A percentile compares a stretch with the other conserved stretches of the same genome.
phyloP scores from a whole-genome alignment of 1,140 invertebrate genomes.

The Maconellicoccus hirsutus region DNA sequence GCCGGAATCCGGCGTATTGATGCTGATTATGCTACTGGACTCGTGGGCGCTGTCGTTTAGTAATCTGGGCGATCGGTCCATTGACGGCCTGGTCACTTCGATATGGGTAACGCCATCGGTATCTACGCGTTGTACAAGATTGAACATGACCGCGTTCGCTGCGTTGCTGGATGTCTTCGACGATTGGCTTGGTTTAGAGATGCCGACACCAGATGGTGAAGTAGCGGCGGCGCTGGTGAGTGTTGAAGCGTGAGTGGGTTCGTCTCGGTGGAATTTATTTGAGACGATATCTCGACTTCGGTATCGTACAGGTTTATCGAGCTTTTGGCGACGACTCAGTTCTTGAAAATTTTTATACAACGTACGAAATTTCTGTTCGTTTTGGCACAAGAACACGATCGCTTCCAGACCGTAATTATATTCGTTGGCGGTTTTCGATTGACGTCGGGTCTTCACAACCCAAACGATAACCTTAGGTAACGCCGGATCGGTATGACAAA shows the following conservation, averaged over 20 bases:
- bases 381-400: conserved; percentile 26
- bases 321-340: conserved; percentile 27
- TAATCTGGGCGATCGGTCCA: neutral
- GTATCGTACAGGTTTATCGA: conserved; percentile 23
- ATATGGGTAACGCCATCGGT: conserved; percentile 32
- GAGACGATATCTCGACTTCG: neutral
- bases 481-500: conserved; percentile 30
- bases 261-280: neutral
- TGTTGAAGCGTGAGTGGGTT: neutral
- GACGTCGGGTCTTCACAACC: conserved; percentile 29
- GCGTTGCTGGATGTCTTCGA: neutral
- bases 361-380: conserved; percentile 25
- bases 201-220: conserved; percentile 7
- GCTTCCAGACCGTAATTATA: conserved; percentile 28
- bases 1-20: conserved; percentile 29
- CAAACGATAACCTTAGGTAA: conserved; percentile 30
- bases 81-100: conserved; percentile 28
- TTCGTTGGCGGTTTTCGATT: neutral
- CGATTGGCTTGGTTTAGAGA: neutral
- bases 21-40: conserved; percentile 31
- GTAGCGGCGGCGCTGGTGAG: neutral
- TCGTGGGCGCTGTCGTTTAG: conserved; percentile 10
- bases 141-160: conserved; percentile 26
- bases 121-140: conserved; percentile 30
- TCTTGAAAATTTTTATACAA: conserved; percentile 29